phyloP scores from a whole-genome alignment of 2,888 invertebrate genomes.

The Pogonocherus hispidulus region DNA sequence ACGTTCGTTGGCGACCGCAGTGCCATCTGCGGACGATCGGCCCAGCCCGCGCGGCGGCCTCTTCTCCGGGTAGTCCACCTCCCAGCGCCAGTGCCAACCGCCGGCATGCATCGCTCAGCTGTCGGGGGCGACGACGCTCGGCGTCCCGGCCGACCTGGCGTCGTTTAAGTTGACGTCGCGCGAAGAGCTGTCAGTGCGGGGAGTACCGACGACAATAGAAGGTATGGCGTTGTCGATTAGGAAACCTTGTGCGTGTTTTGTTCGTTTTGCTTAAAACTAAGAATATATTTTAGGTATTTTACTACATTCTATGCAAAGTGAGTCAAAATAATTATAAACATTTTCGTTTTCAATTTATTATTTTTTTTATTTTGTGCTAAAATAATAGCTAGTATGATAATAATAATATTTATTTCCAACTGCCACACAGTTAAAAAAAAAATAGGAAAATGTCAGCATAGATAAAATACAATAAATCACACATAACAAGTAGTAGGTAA shows the following conservation, averaged over 20 bases:
- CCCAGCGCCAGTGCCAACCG: slow-evolving; percentile 43
- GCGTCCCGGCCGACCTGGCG: slow-evolving; percentile 16
- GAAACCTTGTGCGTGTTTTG: not conserved
- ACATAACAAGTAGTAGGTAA: too few relatives aligned
- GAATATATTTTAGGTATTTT: too few relatives aligned
- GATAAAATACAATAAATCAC: too few relatives aligned
- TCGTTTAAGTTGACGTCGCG: not conserved
- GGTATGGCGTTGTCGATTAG: not conserved
- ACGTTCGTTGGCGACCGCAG: slow-evolving; percentile 34
- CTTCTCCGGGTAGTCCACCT: slow-evolving; percentile 44
- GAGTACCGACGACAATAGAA: slow-evolving; percentile 5
- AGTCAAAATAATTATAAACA: too few relatives aligned
- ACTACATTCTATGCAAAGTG: too few relatives aligned
- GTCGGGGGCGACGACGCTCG: slow-evolving; percentile 6
- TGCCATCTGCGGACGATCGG: slow-evolving; percentile 56
- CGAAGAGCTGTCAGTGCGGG: not conserved
- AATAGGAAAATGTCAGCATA: too few relatives aligned
- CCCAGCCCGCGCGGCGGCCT: slow-evolving; percentile 57
- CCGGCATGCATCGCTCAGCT: slow-evolving; percentile 25
- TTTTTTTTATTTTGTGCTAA: too few relatives aligned
- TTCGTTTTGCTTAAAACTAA: not conserved
- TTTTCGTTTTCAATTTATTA: too few relatives aligned
- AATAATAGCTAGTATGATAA: too few relatives aligned
- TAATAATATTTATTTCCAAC: too few relatives aligned
- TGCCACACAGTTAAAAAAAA: too few relatives aligned